phyloP scores from a whole-genome alignment of 2,797 vertebrate species.

The Tapirus indicus region DNA sequence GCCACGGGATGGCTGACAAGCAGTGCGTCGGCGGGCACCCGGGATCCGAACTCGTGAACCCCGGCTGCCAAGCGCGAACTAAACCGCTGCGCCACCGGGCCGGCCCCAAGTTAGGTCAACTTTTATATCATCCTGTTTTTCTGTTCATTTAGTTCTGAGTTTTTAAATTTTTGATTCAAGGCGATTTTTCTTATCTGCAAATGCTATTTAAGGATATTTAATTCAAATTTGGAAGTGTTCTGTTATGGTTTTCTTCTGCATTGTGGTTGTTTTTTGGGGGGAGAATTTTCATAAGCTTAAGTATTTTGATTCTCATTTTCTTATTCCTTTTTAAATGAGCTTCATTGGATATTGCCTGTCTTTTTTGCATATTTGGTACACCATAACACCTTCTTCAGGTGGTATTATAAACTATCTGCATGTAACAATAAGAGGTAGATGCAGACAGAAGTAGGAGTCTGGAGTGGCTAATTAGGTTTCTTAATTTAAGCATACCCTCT shows the following conservation, averaged over 20 bases:
- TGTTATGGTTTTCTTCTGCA: background rate
- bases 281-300: background rate
- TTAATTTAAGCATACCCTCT: background rate
- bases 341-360: background rate
- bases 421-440: background rate
- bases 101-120: background rate
- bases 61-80: too few relatives aligned
- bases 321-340: background rate
- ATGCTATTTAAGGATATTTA: conserved; percentile 6
- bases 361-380: background rate
- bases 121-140: conserved; percentile 6
- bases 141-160: conserved; percentile 4
- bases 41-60: too few relatives aligned
- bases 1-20: too few relatives aligned
- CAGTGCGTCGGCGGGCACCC: too few relatives aligned
- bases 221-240: background rate
- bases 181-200: conserved; percentile 15
- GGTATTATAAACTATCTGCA: background rate
- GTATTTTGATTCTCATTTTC: background rate
- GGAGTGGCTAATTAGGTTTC: background rate
- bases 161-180: background rate
- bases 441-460: background rate
- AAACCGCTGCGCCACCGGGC: too few relatives aligned
- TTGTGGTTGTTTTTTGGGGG: background rate
- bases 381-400: background rate